Evolutionary conservation across 2,113 vertebrate species (phyloP).

Genomic region (Channa argus): DNA sequence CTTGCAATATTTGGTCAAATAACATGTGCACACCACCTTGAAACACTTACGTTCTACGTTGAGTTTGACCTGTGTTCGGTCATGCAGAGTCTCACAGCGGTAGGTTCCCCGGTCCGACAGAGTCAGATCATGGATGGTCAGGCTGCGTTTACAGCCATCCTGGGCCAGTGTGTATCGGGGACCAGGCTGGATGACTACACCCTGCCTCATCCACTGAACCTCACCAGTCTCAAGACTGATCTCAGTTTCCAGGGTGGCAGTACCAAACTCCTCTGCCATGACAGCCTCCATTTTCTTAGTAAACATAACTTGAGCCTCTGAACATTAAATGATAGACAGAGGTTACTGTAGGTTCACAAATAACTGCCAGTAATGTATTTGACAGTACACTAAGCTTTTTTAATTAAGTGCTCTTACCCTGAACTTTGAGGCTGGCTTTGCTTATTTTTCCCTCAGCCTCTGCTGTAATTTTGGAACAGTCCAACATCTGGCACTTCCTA

Average conservation of each 20-base stretch:
- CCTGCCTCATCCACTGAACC: conserved; percentile 92
- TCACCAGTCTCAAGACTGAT: conserved; percentile 87
- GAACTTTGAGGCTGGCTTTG: conserved; percentile 89
- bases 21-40: background rate
- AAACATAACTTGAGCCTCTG: conserved; percentile 92
- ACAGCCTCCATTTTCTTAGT: conserved; percentile 83
- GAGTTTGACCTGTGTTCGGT: conserved; percentile 92
- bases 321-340: background rate
- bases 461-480: conserved; percentile 84
- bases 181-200: conserved; percentile 87
- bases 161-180: conserved; percentile 82
- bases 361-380: background rate
- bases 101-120: conserved; percentile 90
- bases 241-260: conserved; percentile 88
- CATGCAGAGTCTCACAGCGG: conserved; percentile 92
- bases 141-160: conserved; percentile 78
- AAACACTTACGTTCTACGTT: conserved; percentile 90
- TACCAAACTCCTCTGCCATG: conserved; percentile 88
- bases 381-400: no score
- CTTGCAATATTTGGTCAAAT: no score
- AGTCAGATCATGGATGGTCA: conserved; percentile 83
- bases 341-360: background rate
- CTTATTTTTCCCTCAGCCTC: conserved; percentile 85
- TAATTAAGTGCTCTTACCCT: conserved; percentile 82
- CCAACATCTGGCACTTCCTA: conserved; percentile 82